Evolutionary conservation across 2,113 vertebrate genomes (phyloP), one percentile per base, ranked within the genome.

Genomic region (Corythaeola cristata): DNA sequence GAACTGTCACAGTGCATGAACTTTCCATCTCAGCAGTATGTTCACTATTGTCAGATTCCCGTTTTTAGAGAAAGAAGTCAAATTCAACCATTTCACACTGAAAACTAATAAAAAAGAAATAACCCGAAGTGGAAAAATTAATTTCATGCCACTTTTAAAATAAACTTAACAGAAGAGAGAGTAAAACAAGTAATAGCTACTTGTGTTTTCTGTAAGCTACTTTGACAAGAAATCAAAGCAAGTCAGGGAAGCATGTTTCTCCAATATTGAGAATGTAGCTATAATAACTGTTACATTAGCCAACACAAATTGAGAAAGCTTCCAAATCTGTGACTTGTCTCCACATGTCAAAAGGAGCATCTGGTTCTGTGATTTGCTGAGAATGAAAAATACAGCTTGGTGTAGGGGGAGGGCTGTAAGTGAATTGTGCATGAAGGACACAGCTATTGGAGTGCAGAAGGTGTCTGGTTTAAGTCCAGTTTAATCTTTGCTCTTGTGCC

Each of bases 211-310:
- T 89, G 66, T 90, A 93, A 94, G 49, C 62, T 75, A 76, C 80
- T 75, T 85, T 95, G 94, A 94, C 86, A 93, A 93, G 92, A 97
- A 96, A 90, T 92, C 88, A 95, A 89, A 96, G 89, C 83, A 82
- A 90, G 86, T 37, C 81, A 91, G 92, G 84, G 77, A 94, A 96
- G 90, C 62, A 55, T 95, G 92, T 95, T 97, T 94, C 94, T 95
- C 90, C 92, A 93, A 72, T 92, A 97, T 22, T 82, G 90, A 76
- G 89, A 93, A 68, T 89, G 81, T 89, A 93, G 77, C 89, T 96
- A 64, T 93, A 95, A 93, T 96, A 97, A 93, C 94, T 92, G 83
- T 95, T 97, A 90, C 77, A 96, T 96, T 96, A 97, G 89, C 92
- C 90, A 97, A 93, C 35, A 80, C 73, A 95, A 96, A 95, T 95